Base-by-base conservation (phyloP, 2,888 invertebrate species). In the Dasypolia templi region DNA sequence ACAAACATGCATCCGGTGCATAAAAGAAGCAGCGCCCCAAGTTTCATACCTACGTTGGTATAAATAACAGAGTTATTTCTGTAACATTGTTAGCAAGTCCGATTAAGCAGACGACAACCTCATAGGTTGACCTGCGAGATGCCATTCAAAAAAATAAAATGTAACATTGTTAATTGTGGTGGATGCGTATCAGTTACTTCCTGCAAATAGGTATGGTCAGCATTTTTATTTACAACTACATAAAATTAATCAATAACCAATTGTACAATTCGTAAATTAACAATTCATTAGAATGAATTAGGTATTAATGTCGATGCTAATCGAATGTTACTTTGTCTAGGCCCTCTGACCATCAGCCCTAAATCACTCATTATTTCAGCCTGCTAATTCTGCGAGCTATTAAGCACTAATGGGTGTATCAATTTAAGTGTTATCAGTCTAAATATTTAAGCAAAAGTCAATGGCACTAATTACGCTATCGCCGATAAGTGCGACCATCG, bases 401-500 rank as follows among this genome's bases (percentile, higher is more conserved):
- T 46, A 58, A 22, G 2, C 12, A 22, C 7, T 63, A 79, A 70
- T 75, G 14, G 35, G 9, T 39, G 19, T 44, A 58, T 42, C 32
- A 46, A 39, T 11, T 53, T 14, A 63, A 32, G 53, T 39, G 59
- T 39, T 79, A 61, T 72, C 80, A n/a, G 26, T 59, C 58, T 49
- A 67, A 67, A 72, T 71, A 67, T 63, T 70, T 59, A 35, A 73
- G 72, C 53, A 72, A 73, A 71, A 63, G 62, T 58, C 59, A 53
- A 65, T 72, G 64, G 62, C 75, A 49, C 67, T 67, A 39, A 75
- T 79, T 87, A 74, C 19, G 65, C 58, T 72, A 67, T 56, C 46
- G n/a, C n/a, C 26, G 77, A 82, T 82, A 81, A 86, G 71, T 72
- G 59, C 58, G 72, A 75, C 83, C 72, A 73, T 66, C 32, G 72